Conservation (phyloP, 2,113 vertebrate species). For the Sylvia atricapilla region DNA sequence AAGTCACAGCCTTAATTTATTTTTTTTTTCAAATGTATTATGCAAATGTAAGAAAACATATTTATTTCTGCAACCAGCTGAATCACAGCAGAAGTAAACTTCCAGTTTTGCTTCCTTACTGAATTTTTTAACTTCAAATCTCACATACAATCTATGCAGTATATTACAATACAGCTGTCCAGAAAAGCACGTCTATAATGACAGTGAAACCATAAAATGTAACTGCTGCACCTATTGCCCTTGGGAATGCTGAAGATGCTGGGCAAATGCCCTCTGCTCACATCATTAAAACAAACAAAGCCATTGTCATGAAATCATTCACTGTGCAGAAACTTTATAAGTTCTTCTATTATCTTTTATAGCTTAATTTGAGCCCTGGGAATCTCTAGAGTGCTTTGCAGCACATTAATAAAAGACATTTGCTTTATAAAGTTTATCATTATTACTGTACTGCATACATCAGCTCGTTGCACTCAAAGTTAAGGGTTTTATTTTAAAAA, state of each 20-base stretch:
- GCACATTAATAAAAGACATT: slow-evolving; percentile 23
- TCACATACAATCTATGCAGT: not conserved
- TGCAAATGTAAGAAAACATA: not conserved
- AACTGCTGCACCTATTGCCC: not conserved
- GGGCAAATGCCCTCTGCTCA: slow-evolving; percentile 25
- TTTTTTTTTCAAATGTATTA: not conserved
- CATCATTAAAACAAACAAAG: slow-evolving; percentile 51
- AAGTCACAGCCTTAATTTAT: not conserved
- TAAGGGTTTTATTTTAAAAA: not conserved
- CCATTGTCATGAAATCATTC: slow-evolving; percentile 36
- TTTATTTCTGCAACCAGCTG: not conserved
- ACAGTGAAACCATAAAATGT: not conserved
- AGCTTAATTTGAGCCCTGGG: slow-evolving; percentile 27
- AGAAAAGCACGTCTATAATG: not conserved
- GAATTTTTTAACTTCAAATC: not conserved
- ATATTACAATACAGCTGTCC: not conserved
- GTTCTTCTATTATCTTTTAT: slow-evolving; percentile 44
- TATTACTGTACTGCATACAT: not conserved
- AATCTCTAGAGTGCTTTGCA: slow-evolving; percentile 8
- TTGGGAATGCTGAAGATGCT: not conserved
- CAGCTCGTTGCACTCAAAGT: not conserved
- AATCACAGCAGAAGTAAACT: not conserved
- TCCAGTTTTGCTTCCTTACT: not conserved
- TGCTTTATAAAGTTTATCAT: slow-evolving; percentile 30
- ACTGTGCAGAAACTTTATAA: slow-evolving; percentile 30